Evolutionary conservation across 2,888 invertebrate species (phyloP).

Genomic region (Steinernema hermaphroditum): DNA sequence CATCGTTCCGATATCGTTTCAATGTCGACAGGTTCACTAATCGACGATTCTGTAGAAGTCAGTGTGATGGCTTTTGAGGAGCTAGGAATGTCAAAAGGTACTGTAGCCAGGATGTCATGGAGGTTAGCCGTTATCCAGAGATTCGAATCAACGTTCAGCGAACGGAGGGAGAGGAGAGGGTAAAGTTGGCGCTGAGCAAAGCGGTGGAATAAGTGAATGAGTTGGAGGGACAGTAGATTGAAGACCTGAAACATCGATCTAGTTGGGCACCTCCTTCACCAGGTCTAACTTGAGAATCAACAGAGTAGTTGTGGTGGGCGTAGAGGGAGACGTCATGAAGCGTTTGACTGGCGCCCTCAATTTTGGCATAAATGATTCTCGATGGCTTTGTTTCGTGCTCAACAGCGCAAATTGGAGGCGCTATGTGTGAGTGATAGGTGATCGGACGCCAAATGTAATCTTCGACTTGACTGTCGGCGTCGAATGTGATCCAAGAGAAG

Average conservation of each 20-base stretch:
- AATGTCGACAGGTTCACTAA: not conserved
- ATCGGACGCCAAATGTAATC: conserved; percentile 21
- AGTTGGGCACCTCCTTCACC: not conserved
- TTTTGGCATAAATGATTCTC: not conserved
- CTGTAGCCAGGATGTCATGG: conserved; percentile 31
- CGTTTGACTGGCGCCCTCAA: not conserved
- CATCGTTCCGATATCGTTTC: conserved; percentile 71
- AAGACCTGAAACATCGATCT: conserved; percentile 36
- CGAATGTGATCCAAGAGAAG: conserved; percentile 31
- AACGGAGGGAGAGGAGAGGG: conserved; percentile 37
- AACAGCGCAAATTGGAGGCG: conserved; percentile 34
- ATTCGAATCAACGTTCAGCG: conserved; percentile 39
- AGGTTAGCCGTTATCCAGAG: conserved; percentile 38
- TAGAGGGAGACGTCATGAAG: conserved; percentile 36
- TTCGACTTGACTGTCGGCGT: not conserved
- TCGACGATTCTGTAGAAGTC: not conserved
- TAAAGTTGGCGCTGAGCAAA: conserved; percentile 31
- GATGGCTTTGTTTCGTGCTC: conserved; percentile 4
- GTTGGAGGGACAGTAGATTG: conserved; percentile 41
- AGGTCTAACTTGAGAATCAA: conserved; percentile 33
- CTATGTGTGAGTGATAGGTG: conserved; percentile 23
- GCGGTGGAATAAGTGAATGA: conserved; percentile 34
- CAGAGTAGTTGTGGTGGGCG: conserved; percentile 35
- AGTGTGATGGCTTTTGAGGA: not conserved
- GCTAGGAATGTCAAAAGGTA: conserved; percentile 20